Evolutionary conservation across 2,113 vertebrate genomes (phyloP).

Genomic region (Aegotheles bennettii): DNA sequence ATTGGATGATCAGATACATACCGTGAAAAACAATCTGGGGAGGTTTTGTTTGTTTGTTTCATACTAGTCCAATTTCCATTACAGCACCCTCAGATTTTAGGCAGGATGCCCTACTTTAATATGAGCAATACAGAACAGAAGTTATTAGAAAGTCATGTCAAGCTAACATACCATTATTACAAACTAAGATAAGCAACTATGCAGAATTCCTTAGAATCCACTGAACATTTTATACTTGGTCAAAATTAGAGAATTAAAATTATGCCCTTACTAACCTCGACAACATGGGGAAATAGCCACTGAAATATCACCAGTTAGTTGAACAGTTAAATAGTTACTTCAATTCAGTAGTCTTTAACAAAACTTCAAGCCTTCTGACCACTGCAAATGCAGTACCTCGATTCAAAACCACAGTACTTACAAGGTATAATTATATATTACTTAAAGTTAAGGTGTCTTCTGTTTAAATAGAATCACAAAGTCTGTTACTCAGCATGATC

Average conservation of each 20-base stretch:
- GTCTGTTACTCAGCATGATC: neutral
- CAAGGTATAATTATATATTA: neutral
- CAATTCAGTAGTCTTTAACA: neutral
- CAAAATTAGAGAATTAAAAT: neutral
- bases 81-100: neutral
- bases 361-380: neutral
- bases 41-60: neutral
- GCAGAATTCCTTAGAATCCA: neutral
- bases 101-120: neutral
- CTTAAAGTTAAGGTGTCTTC: neutral
- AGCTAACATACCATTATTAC: neutral
- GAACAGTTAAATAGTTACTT: neutral
- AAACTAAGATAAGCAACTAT: neutral
- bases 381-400: neutral
- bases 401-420: neutral
- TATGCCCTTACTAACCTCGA: fast-evolving
- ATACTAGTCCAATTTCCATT: neutral
- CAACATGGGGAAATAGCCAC: neutral
- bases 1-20: neutral
- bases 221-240: neutral
- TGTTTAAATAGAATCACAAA: neutral
- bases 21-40: neutral
- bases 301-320: neutral
- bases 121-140: no score
- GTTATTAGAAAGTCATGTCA: neutral